Base-by-base conservation (phyloP, 2,797 vertebrate genomes). In the Neosilurus hyrtlii region DNA sequence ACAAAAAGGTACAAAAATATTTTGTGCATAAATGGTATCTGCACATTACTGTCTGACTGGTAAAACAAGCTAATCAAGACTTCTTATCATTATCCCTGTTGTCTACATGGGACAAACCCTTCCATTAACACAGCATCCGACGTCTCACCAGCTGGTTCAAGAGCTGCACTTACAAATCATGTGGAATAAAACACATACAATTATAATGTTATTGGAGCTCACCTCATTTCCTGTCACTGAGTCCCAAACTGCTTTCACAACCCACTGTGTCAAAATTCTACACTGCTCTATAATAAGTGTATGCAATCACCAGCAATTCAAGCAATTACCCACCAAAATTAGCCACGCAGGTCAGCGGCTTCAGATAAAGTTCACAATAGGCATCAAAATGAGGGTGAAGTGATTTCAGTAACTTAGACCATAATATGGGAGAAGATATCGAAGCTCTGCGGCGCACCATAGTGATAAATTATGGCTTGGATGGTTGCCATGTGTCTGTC, bases 1-100 rank as follows among this genome's bases (percentile, higher is more conserved):
- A 30, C 1, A 15, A 65, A 8, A 65, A 16, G 0, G 30, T 9
- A n/a, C n/a, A n/a, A 14, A 24, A 72, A 52, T 24, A 22, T 30
- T 73, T 74, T 30, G 52, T 35, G 71, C 52, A 71, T 52, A 71
- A 73, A 54, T 73, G 71, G 15, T 24, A 75, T 59, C 18, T 59
- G 54, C 35, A 20, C 72, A n/a, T 57, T 75, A 74, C 52, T 57
- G 52, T 35, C 51, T 74, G 9, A 11, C 9, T 22, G 10, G 35
- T 10, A 57, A 37, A 59, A 37, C 35, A 12, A 75, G 11, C 71
- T 30, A 74, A 74, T 74, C 52, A 74, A 35, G 15, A 52, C 24
- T 37, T 15, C 18, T 6, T 35, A 8, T 59, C 5, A 59, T 75
- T 75, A 57, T 75, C 73, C 73, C 73, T 59, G 73, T 26, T 75